A percentile compares a stretch with the other conserved stretches of the same genome.
Evolutionary conservation across 1,140 invertebrate genomes (phyloP).

Genomic region (Galendromus occidentalis): DNA sequence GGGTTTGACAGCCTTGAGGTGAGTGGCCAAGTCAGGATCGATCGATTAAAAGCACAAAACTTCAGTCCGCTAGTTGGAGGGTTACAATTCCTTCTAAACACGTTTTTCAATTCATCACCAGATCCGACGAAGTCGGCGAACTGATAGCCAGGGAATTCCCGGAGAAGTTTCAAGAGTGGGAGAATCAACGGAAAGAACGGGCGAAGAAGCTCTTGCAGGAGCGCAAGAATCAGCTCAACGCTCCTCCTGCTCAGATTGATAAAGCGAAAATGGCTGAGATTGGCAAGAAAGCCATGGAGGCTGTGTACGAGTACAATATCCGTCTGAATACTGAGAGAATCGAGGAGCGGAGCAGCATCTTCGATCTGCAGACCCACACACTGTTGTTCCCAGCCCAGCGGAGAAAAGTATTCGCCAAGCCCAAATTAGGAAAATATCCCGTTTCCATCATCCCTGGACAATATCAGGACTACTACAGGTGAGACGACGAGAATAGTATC

Average conservation of each 20-base stretch:
- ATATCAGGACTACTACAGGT: slow-evolving; percentile 60
- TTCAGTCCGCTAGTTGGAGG: too few species aligned
- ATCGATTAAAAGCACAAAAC: too few species aligned
- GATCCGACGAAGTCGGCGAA: slow-evolving; percentile 64
- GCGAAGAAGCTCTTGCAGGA: background rate
- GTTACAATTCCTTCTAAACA: too few species aligned
- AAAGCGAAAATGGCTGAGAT: slow-evolving; percentile 39
- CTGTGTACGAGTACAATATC: slow-evolving; percentile 67
- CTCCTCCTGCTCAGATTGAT: slow-evolving; percentile 23
- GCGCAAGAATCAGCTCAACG: background rate
- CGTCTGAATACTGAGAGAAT: slow-evolving; percentile 52
- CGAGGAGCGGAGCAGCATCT: slow-evolving; percentile 38
- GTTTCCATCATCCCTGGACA: slow-evolving; percentile 77
- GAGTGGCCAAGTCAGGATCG: too few species aligned
- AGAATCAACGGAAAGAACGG: slow-evolving; percentile 33
- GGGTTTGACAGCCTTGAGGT: slow-evolving; percentile 67
- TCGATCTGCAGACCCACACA: slow-evolving; percentile 35
- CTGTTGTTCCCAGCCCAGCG: slow-evolving; percentile 42
- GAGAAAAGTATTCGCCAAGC: slow-evolving; percentile 28
- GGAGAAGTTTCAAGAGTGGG: slow-evolving; percentile 80
- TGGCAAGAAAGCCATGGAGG: slow-evolving; percentile 61
- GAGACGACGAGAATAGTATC: slow-evolving; percentile 15
- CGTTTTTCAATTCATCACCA: too few species aligned
- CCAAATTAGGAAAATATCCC: slow-evolving; percentile 54
- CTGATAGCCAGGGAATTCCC: slow-evolving; percentile 87